phyloP scores from a whole-genome alignment of 2,888 invertebrate species.

The Plagiodera versicolora region DNA sequence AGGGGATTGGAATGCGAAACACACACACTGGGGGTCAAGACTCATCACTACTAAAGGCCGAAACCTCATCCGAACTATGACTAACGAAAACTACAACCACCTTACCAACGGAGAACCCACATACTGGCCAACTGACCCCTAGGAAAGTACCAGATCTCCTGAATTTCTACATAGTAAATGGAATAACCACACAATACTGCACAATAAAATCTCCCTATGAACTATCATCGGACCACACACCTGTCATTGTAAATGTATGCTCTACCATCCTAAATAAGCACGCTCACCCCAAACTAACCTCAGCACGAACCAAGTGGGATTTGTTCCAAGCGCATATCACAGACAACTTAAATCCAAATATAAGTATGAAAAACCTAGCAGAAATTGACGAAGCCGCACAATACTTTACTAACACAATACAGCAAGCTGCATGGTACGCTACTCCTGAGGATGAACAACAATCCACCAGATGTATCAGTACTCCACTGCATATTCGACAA shows the following conservation, averaged over 20 bases:
- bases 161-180: background rate
- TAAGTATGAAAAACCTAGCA: background rate
- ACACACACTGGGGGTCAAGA: constrained; percentile 15
- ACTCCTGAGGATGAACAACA: background rate
- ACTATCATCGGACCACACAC: background rate
- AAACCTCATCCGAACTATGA: constrained; percentile 3
- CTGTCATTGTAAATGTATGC: background rate
- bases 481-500: constrained; percentile 3
- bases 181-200: too few species aligned
- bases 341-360: background rate
- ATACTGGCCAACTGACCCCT: constrained; percentile 16
- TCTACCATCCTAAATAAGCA: background rate
- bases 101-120: constrained; percentile 14
- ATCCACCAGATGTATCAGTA: constrained; percentile 8
- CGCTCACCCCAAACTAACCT: constrained; percentile 1
- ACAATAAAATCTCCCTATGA: too few species aligned
- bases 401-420: constrained; percentile 4
- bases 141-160: constrained; percentile 1
- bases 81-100: constrained; percentile 1
- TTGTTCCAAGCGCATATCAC: background rate
- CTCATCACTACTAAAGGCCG: constrained; percentile 18
- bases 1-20: constrained; percentile 17
- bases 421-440: constrained; percentile 7
- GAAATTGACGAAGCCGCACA: constrained; percentile 7
- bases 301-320: constrained; percentile 1